Percentiles rank a stretch among this genome's conserved stretches.
Evolutionary conservation across 2,797 vertebrate species (phyloP).

Genomic region (Iguana delicatissima): DNA sequence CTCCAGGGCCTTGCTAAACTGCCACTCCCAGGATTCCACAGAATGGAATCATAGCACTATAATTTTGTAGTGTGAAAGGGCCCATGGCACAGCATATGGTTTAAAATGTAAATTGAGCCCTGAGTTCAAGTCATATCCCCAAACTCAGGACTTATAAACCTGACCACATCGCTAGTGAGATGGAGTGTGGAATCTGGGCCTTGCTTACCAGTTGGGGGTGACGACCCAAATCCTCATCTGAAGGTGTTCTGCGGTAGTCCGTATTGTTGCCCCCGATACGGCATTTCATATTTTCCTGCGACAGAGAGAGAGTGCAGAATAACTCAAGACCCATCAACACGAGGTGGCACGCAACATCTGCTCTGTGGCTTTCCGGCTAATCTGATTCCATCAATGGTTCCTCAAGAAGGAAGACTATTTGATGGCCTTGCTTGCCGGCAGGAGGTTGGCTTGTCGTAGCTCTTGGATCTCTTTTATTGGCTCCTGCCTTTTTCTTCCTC

Average conservation of each 20-base stretch:
- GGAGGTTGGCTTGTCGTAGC: background rate
- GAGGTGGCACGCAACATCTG: rapidly evolving
- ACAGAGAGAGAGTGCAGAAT: background rate
- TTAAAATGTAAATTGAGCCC: background rate
- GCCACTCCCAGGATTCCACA: too few relatives aligned
- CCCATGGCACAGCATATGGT: background rate
- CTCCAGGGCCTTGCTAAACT: too few relatives aligned
- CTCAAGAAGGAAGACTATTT: background rate
- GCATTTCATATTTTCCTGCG: slow-evolving; percentile 74
- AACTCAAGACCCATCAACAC: background rate
- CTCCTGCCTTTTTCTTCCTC: background rate
- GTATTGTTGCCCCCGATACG: slow-evolving; percentile 79
- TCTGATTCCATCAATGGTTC: rapidly evolving
- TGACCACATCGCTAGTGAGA: too few relatives aligned
- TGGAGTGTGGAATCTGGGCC: rapidly evolving
- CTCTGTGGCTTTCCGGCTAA: rapidly evolving
- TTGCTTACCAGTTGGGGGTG: slow-evolving; percentile 87
- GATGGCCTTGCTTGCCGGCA: slow-evolving; percentile 11
- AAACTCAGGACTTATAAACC: background rate
- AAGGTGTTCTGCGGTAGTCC: slow-evolving; percentile 72
- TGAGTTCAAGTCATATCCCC: too few relatives aligned
- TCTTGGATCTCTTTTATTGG: slow-evolving; percentile 4
- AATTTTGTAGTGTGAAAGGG: too few relatives aligned
- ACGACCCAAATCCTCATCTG: slow-evolving; percentile 86
- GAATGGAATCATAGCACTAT: too few relatives aligned